Base-by-base conservation (phyloP, 2,113 vertebrate species). In the Ammospiza caudacuta region DNA sequence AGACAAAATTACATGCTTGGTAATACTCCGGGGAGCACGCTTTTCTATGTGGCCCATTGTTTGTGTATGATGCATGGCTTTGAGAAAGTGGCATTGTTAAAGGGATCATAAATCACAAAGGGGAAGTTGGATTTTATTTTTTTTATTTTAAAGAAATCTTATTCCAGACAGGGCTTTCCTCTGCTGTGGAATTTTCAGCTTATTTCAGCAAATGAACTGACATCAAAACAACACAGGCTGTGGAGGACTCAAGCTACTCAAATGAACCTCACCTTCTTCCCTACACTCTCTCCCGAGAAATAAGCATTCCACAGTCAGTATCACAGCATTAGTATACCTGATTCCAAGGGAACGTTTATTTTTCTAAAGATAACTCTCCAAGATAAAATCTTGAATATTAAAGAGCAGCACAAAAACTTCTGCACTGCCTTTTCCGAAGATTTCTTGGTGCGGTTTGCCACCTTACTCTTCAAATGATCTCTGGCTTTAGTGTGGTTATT, bases 1-100 rank as follows among this genome's bases (percentile, higher is more conserved):
- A 97, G 97, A 97, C 97, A 97, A 97, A 97, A 98, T 98, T 97
- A 98, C 94, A 98, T 94, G 95, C 96, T 94, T 97, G 52, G 46
- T 97, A 98, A 98, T 97, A 96, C 95, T 95, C 97, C 5, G 16
- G 94, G 82, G 97, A 98, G 87, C 67, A 23, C 3, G 61, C 95
- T 96, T 97, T 96, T 97, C 97, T 97, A 95, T 93, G 92, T 82
- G 77, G 95, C 79, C 96, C 94, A 97, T 98, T 98, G 97, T 98
- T 97, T 97, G 89, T 78, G 92, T 84, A 91, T 95, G 97, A 97
- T 94, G 82, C 87, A 93, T 89, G 49, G 95, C 93, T 98, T 96
- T 85, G 91, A 97, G 96, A 97, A 97, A 97, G 94, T 97, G 96
- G 96, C 91, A 96, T 97, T 97, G 96, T 93, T 97, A 91, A 85